Conservation (phyloP, 37 sponge, comb jelly and placozoan species). For the Halichondria panicea region DNA sequence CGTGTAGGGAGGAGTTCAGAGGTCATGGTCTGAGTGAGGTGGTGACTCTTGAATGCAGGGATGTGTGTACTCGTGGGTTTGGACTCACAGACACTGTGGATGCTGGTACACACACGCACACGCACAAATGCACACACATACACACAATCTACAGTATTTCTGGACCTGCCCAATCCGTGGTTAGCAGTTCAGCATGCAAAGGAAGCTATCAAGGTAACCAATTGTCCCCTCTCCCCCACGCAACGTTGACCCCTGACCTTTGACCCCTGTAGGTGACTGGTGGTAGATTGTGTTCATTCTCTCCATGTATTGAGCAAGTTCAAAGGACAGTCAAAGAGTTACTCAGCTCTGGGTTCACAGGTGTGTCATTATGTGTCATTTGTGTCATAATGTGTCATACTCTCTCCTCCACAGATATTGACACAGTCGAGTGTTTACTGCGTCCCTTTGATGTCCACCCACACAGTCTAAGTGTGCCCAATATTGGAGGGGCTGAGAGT, state of each 20-base stretch:
- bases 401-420: slow-evolving; percentile 46
- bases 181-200: slow-evolving; percentile 74
- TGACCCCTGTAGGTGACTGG: slow-evolving; percentile 22
- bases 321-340: slow-evolving; percentile 84
- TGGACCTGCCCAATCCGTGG: slow-evolving; percentile 94
- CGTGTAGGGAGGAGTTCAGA: slow-evolving; percentile 79
- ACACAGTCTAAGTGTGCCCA: slow-evolving; percentile 30
- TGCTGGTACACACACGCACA: slow-evolving; percentile 64
- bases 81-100: slow-evolving; percentile 68
- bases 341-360: slow-evolving; percentile 66
- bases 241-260: too few species aligned
- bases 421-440: slow-evolving; percentile 75
- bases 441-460: slow-evolving; percentile 63
- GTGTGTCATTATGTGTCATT: slow-evolving; percentile 11
- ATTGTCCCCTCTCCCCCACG: background rate
- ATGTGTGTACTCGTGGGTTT: slow-evolving; percentile 95
- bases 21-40: slow-evolving; percentile 77
- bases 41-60: slow-evolving; percentile 77
- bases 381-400: background rate
- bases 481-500: slow-evolving; percentile 30
- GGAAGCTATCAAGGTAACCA: slow-evolving; percentile 55
- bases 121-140: background rate
- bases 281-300: slow-evolving; percentile 91
- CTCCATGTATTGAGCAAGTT: slow-evolving; percentile 98
- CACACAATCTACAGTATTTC: slow-evolving; percentile 60